Conservation (phyloP, 2,113 vertebrate genomes). For the Pseudolaguvia tuberculata region DNA sequence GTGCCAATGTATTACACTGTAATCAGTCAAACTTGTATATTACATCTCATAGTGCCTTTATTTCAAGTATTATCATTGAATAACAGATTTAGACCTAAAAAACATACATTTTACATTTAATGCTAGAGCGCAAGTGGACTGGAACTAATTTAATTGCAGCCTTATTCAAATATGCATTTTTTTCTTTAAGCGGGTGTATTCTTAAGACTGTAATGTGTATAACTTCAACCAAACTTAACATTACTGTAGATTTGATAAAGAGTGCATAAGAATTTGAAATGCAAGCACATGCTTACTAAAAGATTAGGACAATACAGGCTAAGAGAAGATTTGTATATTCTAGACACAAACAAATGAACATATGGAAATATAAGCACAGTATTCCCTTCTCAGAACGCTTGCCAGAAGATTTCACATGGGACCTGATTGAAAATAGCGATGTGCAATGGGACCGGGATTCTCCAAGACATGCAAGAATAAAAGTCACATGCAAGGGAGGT, state of each 20-base stretch:
- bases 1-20: slow-evolving; percentile 21
- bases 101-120: slow-evolving; percentile 1
- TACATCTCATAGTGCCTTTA: slow-evolving; percentile 5
- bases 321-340: neutral
- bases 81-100: neutral
- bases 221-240: neutral
- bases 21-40: slow-evolving; percentile 7
- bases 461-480: neutral
- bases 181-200: neutral
- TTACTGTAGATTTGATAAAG: neutral
- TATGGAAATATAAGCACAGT: neutral
- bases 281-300: neutral
- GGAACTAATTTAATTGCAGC: slow-evolving; percentile 21
- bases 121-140: neutral
- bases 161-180: neutral
- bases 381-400: neutral
- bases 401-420: neutral
- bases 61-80: neutral
- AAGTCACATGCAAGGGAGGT: neutral
- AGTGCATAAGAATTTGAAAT: neutral
- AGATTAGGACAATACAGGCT: neutral
- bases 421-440: neutral
- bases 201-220: neutral
- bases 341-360: neutral
- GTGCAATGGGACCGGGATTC: neutral